phyloP scores from a whole-genome alignment of 2,888 invertebrate genomes.

The Galerucella calmariensis region DNA sequence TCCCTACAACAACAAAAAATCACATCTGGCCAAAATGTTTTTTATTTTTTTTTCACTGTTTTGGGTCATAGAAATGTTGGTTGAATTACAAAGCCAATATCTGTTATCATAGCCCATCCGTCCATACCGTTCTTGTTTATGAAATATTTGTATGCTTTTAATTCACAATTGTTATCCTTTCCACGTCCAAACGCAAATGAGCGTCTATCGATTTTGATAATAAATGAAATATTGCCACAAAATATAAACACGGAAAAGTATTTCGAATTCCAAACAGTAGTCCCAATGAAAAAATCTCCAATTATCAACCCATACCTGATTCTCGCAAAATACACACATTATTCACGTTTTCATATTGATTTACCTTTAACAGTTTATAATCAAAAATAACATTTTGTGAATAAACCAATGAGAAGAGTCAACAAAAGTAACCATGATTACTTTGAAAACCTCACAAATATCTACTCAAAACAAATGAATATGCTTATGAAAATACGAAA shows the following conservation, averaged over 20 bases:
- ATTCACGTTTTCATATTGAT: background rate
- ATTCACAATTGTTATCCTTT: background rate
- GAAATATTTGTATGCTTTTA: background rate
- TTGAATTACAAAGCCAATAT: background rate
- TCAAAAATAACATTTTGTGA: background rate
- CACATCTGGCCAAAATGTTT: background rate
- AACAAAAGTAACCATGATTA: background rate
- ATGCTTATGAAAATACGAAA: background rate
- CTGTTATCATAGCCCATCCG: background rate
- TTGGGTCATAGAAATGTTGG: background rate
- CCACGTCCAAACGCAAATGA: background rate
- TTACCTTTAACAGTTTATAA: background rate
- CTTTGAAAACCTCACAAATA: background rate
- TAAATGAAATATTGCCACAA: background rate
- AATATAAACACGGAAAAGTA: background rate
- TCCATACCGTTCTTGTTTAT: background rate
- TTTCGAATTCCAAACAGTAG: background rate
- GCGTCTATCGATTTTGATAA: background rate
- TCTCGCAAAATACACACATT: background rate
- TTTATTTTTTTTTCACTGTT: background rate
- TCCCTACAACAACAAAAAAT: too few relatives aligned
- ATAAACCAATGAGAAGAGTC: background rate
- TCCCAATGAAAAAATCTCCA: background rate
- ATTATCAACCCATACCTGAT: background rate
- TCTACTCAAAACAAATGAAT: background rate